These are phyloP conservation scores for Drosophila histrio DNA, from an alignment of 2,888 invertebrate genomes.

Conservation along the genomic window DNA sequence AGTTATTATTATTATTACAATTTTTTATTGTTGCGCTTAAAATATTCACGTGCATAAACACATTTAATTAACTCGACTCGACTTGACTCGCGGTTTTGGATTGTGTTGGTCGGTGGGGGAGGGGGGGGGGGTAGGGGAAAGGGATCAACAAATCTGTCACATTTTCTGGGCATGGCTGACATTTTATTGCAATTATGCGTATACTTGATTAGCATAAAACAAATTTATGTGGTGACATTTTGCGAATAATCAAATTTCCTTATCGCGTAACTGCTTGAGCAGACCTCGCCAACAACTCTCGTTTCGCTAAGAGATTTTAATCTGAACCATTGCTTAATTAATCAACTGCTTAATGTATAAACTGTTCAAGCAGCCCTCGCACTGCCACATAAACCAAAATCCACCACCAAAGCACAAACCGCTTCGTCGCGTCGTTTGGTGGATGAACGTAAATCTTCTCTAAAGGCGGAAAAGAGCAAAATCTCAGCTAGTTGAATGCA, in stretches of 20 bases:
- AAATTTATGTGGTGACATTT: constrained; percentile 27
- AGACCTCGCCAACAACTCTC: background rate
- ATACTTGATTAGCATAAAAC: constrained; percentile 46
- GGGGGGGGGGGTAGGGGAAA: background rate
- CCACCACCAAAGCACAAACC: constrained; percentile 50
- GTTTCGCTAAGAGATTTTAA: background rate
- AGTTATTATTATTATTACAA: constrained; percentile 40
- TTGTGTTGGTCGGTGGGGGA: constrained; percentile 1
- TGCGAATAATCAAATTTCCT: background rate
- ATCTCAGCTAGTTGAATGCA: constrained; percentile 57
- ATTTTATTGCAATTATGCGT: constrained; percentile 66
- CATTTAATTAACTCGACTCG: constrained; percentile 77
- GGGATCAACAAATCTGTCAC: constrained; percentile 46
- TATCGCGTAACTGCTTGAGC: background rate
- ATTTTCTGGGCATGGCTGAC: constrained; percentile 39
- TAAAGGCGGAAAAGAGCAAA: constrained; percentile 68
- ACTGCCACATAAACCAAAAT: constrained; percentile 25
- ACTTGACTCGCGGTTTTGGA: no score
- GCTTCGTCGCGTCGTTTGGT: constrained; percentile 42
- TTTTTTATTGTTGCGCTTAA: constrained; percentile 69
- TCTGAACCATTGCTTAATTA: background rate
- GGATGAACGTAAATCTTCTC: constrained; percentile 72
- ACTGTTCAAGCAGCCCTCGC: constrained; percentile 27
- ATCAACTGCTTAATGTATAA: background rate
- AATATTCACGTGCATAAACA: constrained; percentile 81